Evolutionary conservation across 2,888 invertebrate genomes (phyloP), one percentile per base, ranked within the genome.

Genomic region (Drosophila yooni): DNA sequence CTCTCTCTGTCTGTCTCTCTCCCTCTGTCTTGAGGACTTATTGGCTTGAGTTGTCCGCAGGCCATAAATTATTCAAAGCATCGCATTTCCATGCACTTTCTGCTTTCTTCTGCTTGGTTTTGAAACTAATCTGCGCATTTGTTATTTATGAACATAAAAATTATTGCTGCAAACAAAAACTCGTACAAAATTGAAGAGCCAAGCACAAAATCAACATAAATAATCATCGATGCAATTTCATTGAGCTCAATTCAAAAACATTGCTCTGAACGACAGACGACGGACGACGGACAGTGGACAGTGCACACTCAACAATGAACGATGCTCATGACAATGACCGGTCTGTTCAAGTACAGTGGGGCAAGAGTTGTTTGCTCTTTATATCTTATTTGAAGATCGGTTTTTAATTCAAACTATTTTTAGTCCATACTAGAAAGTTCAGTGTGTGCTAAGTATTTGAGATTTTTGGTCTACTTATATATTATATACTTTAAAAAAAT

Each of bases 181-280:
- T 54, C 61, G 18, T 18, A 53, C 57, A 58, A 76, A 80, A 77
- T 48, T 78, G 82, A 81, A 72, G 68, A 74, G 76, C 59, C 43
- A 74, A 86, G 71, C 75, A 60, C 53, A 82, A 78, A 85, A 89
- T 89, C 91, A 89, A 88, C 91, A 90, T 89, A 81, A 78, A 68
- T 73, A 81, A 88, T 90, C 91, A 90, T 90, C 74, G 83, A 76
- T 83, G 82, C 87, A 88, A 87, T 91, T 91, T 80, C 90, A 83
- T 90, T 87, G 91, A 87, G 90, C 33, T 70, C 89, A 80, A 88
- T 90, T 88, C 90, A 86, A 90, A 89, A 87, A 90, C 90, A 87
- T 90, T 69, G 74, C 73, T 68, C 50, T 48, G 43, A 29, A 73
- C 65, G 29, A 5, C 6, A 21, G 29, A 43, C 57, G 29, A 5